A percentile compares a stretch with the other conserved stretches of the same genome.
These are phyloP conservation scores for Urocyon cinereoargenteus DNA, from an alignment of 2,797 vertebrate genomes.

Conservation along the genomic window DNA sequence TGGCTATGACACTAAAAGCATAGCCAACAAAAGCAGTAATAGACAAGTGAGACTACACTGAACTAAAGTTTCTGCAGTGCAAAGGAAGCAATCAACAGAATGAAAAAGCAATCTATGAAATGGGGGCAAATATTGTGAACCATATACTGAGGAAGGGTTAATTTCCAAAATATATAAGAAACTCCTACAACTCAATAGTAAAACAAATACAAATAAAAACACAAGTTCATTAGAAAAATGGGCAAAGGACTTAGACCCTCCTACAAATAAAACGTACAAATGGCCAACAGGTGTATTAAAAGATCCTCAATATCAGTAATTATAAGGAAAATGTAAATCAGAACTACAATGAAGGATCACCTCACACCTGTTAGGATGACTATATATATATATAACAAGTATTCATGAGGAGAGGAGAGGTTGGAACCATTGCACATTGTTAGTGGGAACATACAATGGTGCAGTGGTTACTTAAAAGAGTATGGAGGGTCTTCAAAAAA, in stretches of 20 bases:
- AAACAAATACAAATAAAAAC: not conserved
- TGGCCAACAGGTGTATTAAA: not conserved
- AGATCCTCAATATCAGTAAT: not conserved
- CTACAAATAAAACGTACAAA: not conserved
- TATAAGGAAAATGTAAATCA: not conserved
- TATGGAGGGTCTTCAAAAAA: not conserved
- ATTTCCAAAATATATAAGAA: not conserved
- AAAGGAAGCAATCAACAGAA: not conserved
- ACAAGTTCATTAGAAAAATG: not conserved
- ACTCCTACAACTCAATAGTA: not conserved
- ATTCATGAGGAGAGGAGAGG: not conserved
- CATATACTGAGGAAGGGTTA: not conserved
- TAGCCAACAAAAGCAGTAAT: not conserved
- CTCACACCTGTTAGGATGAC: not conserved
- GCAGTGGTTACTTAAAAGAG: not conserved
- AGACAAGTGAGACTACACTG: not conserved
- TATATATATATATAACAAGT: not conserved
- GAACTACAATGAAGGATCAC: not conserved
- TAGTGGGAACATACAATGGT: not conserved
- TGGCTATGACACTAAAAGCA: not conserved
- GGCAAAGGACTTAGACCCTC: not conserved
- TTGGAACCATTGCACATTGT: not conserved
- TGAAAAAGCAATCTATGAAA: not conserved
- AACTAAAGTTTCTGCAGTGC: not conserved
- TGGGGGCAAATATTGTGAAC: not conserved